These are phyloP conservation scores for Gastracanthus pulcherrimus DNA, from an alignment of 2,888 invertebrate species.

Conservation along the genomic window DNA sequence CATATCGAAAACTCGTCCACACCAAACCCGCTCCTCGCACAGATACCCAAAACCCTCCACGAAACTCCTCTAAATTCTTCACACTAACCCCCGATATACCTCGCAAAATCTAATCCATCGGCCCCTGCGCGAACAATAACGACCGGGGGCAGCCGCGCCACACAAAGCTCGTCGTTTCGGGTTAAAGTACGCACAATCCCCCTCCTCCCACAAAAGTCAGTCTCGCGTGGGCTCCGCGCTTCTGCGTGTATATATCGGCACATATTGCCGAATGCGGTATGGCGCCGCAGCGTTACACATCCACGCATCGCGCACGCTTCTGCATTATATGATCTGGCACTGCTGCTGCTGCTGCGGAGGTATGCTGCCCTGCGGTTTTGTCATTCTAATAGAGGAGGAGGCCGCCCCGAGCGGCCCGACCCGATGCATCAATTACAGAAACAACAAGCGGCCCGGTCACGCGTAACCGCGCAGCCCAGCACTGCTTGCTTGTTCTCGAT, in stretches of 20 bases:
- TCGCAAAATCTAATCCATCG: constrained; percentile 9
- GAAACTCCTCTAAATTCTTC: constrained; percentile 10
- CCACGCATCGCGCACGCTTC: not conserved
- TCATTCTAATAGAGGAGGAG: constrained; percentile 72
- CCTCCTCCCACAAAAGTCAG: constrained; percentile 1
- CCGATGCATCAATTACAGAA: constrained; percentile 75
- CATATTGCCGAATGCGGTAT: constrained; percentile 31
- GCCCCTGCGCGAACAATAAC: not conserved
- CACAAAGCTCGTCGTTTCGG: not conserved
- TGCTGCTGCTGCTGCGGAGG: not conserved
- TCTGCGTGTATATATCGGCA: constrained; percentile 23
- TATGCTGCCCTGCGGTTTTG: constrained; percentile 68
- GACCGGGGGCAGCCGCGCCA: not conserved
- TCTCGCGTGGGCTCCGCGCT: not conserved
- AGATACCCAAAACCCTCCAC: not conserved
- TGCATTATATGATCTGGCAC: constrained; percentile 44
- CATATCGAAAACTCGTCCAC: not conserved
- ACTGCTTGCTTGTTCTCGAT: not conserved
- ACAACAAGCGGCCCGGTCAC: constrained; percentile 67
- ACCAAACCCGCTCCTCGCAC: not conserved
- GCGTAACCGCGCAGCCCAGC: constrained; percentile 62
- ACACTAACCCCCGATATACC: not conserved
- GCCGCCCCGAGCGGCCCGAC: too few relatives aligned
- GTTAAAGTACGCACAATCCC: not conserved
- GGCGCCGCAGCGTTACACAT: not conserved